phyloP scores from a whole-genome alignment of 2,797 vertebrate genomes.

The Hydrolagus colliei region DNA sequence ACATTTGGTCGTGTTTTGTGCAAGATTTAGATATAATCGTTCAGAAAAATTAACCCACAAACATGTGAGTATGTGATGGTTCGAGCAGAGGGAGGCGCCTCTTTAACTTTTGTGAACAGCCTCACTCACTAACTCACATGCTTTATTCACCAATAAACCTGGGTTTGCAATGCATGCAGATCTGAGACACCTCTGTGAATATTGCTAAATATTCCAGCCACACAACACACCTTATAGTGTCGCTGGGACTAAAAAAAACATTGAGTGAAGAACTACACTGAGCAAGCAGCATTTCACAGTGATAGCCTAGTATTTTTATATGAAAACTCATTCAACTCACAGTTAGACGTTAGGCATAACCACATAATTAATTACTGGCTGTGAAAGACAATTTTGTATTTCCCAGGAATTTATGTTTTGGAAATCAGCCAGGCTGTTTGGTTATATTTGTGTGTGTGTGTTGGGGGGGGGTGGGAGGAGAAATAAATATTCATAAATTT shows the following conservation, averaged over 20 bases:
- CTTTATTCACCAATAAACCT: neutral
- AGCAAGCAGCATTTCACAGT: neutral
- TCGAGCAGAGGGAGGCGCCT: neutral
- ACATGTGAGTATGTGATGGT: neutral
- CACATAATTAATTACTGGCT: neutral
- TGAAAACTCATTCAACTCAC: neutral
- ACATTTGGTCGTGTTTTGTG: neutral
- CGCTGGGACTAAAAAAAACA: neutral
- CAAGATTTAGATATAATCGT: neutral
- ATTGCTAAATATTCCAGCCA: neutral
- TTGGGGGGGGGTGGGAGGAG: too few relatives aligned
- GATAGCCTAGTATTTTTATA: neutral
- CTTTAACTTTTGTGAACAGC: neutral
- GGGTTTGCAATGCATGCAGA: neutral
- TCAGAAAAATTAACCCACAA: neutral
- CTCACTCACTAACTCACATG: neutral
- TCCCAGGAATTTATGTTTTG: conserved; percentile 15
- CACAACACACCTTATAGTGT: neutral
- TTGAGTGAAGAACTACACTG: neutral
- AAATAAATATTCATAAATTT: too few relatives aligned
- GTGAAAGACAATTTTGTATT: conserved; percentile 6
- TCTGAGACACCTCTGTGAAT: neutral
- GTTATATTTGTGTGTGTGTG: too few relatives aligned
- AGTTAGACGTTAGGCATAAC: neutral
- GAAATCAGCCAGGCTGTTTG: neutral